Conservation (phyloP, 2,888 invertebrate species). For the Dinocampus coccinellae region DNA sequence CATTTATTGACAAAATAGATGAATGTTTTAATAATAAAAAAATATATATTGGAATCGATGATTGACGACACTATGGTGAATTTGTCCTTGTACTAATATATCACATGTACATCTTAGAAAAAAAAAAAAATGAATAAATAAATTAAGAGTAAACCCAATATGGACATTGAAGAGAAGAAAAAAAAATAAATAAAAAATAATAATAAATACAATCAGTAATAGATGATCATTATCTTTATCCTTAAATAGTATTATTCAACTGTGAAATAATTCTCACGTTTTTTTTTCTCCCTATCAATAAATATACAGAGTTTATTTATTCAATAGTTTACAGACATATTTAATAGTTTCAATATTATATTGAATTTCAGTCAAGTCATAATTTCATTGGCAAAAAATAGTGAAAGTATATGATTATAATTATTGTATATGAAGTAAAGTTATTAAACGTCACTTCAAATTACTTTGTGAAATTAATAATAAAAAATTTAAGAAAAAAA, state of each 20-base stretch:
- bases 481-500: too few relatives aligned
- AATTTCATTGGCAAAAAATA: neutral
- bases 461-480: neutral
- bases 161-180: too few relatives aligned
- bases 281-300: neutral
- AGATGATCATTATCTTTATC: neutral
- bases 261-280: constrained; percentile 3
- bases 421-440: neutral
- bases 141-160: neutral
- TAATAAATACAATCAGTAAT: neutral
- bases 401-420: neutral
- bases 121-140: neutral
- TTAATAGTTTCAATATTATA: neutral
- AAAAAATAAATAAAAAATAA: neutral
- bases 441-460: neutral
- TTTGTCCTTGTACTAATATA: neutral
- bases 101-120: neutral
- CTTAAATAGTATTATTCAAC: neutral
- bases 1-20: too few relatives aligned
- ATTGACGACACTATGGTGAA: neutral
- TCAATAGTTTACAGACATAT: neutral
- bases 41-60: neutral
- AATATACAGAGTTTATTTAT: neutral
- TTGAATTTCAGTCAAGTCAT: neutral
- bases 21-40: too few relatives aligned